Conservation (phyloP, 2,888 invertebrate species). For the Hymenopus coronatus region DNA sequence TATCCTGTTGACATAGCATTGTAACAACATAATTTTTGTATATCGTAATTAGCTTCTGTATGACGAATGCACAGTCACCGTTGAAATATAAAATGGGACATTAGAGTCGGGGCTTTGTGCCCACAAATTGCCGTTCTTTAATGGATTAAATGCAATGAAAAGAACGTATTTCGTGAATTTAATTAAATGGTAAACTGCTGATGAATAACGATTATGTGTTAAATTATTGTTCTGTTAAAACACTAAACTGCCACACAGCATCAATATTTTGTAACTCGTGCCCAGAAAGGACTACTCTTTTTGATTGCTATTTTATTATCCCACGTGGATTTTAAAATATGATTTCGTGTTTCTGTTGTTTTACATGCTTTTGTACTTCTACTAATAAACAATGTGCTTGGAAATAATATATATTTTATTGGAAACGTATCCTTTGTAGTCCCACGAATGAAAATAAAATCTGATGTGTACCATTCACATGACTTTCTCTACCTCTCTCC, state of each 20-base stretch:
- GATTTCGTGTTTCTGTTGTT: no score
- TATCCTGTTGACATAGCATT: neutral
- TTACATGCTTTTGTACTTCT: no score
- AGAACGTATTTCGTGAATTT: neutral
- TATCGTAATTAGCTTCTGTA: neutral
- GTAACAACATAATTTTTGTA: neutral
- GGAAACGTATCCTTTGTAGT: no score
- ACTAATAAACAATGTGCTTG: no score
- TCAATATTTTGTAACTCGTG: neutral
- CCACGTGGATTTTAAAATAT: no score
- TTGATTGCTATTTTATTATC: no score
- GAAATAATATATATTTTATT: no score
- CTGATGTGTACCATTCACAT: no score
- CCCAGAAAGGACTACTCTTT: neutral
- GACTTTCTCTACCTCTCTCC: no score
- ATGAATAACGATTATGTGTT: neutral
- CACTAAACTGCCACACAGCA: neutral
- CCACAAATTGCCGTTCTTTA: neutral
- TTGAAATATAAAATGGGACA: neutral
- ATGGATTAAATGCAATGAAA: neutral
- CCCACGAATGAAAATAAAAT: no score
- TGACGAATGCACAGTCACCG: neutral
- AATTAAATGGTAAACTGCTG: neutral
- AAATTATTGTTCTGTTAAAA: neutral
- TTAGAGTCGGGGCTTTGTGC: neutral